Percentiles rank a stretch among this genome's conserved stretches.
Evolutionary conservation across 2,888 invertebrate genomes (phyloP).

Genomic region (Hirtodrosophila duncani): DNA sequence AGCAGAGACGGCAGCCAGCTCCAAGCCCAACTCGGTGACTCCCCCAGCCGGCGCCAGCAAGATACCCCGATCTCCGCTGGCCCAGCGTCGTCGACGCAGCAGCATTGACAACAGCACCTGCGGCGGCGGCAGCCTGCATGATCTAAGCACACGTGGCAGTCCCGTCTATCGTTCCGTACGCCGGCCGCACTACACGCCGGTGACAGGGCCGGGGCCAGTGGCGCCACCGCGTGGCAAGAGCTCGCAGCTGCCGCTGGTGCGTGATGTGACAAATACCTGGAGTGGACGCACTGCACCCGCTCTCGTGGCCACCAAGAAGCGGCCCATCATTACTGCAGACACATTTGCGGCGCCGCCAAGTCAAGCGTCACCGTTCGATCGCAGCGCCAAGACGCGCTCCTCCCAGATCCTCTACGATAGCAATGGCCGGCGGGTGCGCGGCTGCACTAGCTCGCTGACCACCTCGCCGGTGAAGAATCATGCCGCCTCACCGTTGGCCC

Average conservation of each 20-base stretch:
- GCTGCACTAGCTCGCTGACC: slow-evolving; percentile 74
- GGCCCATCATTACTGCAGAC: slow-evolving; percentile 81
- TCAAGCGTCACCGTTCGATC: slow-evolving; percentile 79
- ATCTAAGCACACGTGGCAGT: slow-evolving; percentile 67
- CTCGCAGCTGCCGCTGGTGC: slow-evolving; percentile 61
- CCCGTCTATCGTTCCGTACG: slow-evolving; percentile 78
- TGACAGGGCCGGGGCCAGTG: slow-evolving; percentile 53
- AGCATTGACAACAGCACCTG: slow-evolving; percentile 75
- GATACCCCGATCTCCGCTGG: slow-evolving; percentile 77
- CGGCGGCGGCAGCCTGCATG: slow-evolving; percentile 72
- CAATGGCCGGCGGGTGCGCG: slow-evolving; percentile 79
- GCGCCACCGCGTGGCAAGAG: slow-evolving; percentile 36
- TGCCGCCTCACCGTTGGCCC: slow-evolving; percentile 83
- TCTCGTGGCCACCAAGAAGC: slow-evolving; percentile 72
- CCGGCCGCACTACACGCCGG: slow-evolving; percentile 73
- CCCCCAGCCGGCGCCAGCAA: slow-evolving; percentile 73
- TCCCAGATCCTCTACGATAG: slow-evolving; percentile 79
- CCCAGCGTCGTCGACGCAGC: slow-evolving; percentile 75
- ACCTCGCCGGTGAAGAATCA: slow-evolving; percentile 80
- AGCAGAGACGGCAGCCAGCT: slow-evolving; percentile 78
- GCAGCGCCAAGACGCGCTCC: slow-evolving; percentile 76
- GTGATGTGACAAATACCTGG: slow-evolving; percentile 86
- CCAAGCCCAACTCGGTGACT: not conserved
- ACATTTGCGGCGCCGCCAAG: slow-evolving; percentile 80
- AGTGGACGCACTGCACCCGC: slow-evolving; percentile 81